Percentiles rank a stretch among this genome's conserved stretches.
Conservation (phyloP, 2,888 invertebrate genomes). For the Schizotus pectinicornis region DNA sequence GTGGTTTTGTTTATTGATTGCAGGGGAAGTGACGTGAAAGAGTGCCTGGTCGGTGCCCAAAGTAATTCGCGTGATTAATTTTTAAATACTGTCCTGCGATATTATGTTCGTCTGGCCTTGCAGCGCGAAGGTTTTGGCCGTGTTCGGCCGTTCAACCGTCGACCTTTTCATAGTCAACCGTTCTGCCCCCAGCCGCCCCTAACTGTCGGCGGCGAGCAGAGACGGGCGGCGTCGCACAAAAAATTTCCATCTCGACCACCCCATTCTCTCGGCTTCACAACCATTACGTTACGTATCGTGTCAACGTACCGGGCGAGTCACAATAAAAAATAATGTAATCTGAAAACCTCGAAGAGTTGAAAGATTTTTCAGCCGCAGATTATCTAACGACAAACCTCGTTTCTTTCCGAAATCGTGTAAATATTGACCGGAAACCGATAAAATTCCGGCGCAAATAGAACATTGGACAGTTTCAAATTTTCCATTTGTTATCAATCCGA, state of each 20-base stretch:
- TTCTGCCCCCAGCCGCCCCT: slow-evolving; percentile 33
- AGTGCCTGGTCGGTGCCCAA: background rate
- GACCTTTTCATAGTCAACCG: slow-evolving; percentile 47
- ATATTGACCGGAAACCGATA: too few relatives aligned
- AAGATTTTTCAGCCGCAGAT: background rate
- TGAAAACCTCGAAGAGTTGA: slow-evolving; percentile 6
- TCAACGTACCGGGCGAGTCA: slow-evolving; percentile 27
- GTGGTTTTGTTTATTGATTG: too few relatives aligned
- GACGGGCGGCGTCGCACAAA: slow-evolving; percentile 39
- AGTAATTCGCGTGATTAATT: slow-evolving; percentile 24
- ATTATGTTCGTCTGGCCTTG: slow-evolving; percentile 53
- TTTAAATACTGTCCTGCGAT: slow-evolving; percentile 36
- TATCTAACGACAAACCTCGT: too few relatives aligned
- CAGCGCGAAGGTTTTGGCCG: slow-evolving; percentile 52
- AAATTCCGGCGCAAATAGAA: too few relatives aligned
- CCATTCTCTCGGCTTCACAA: slow-evolving; percentile 24
- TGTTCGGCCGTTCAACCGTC: slow-evolving; percentile 48
- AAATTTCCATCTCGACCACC: slow-evolving; percentile 37
- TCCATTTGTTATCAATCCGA: too few relatives aligned
- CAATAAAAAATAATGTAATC: slow-evolving; percentile 15
- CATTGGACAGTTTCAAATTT: too few relatives aligned
- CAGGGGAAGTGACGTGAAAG: background rate
- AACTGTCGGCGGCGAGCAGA: slow-evolving; percentile 27
- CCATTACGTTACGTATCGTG: slow-evolving; percentile 28
- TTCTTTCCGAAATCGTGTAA: too few relatives aligned